Base-by-base conservation (phyloP, 2,797 vertebrate species). In the Argyrosomus regius region DNA sequence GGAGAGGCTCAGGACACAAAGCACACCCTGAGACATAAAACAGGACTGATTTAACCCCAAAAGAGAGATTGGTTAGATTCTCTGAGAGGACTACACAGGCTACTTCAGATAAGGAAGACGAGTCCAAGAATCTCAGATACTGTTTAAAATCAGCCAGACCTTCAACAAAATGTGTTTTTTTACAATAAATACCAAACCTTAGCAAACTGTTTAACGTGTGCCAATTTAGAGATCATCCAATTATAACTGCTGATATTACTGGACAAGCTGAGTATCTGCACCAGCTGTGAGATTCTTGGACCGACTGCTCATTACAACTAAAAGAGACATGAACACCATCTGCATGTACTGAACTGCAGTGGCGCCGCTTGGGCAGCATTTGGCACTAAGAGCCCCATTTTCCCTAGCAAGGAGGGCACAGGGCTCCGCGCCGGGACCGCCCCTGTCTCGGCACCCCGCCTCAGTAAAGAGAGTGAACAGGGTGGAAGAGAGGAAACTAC, bases 381-480 rank as follows among this genome's bases (percentile, higher is more conserved):
- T 90, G 92, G 91, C 91, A 89, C 88, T 73, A 78, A 91, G 89
- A 90, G 89, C 90, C 92, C 94, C 91, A 67, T 84, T 82, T 77
- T 84, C 87, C 90, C 86, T 79, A 77, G 63, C 80, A 73, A 90
- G 80, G 84, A 90, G 85, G 90, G 82, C 84, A 85, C 86, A 75
- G 91, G 93, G 92, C 92, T 93, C 91, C 52, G 86, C 75, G 79
- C 88, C 90, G 82, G 88, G 84, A 83, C 92, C 91, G 90, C 89
- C 92, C 91, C 87, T 77, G 87, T 90, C 92, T 91, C 80, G 90
- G 93, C 93, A 93, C 91, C 92, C 91, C 85, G 89, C 91, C 91
- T 90, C 91, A 90, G 87, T 95, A 97, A 79, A 95, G 97, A 97
- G 97, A 97, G 96, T 97, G 96, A 97, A 97, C 95, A 96, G 93